phyloP scores from a whole-genome alignment of 2,113 vertebrate genomes.

The Scomber colias region DNA sequence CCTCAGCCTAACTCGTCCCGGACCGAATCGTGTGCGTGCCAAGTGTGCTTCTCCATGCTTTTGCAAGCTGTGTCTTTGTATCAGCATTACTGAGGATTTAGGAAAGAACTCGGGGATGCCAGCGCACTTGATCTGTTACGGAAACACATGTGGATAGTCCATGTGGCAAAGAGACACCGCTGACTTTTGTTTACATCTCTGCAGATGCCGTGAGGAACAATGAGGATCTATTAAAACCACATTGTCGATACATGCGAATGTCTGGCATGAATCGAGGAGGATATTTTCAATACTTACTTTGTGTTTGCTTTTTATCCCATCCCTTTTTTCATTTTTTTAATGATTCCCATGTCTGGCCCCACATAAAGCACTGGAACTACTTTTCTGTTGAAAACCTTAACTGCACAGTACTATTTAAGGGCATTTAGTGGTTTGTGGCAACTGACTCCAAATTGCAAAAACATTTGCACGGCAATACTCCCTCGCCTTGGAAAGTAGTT shows the following conservation, averaged over 20 bases:
- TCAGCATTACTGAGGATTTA: conserved; percentile 55
- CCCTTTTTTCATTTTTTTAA: conserved; percentile 46
- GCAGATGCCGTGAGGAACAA: conserved; percentile 70
- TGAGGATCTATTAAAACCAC: conserved; percentile 73
- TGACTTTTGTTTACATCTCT: conserved; percentile 74
- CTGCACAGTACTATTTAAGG: conserved; percentile 83
- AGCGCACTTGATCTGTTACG: conserved; percentile 59
- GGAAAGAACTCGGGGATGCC: conserved; percentile 47
- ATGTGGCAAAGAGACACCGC: conserved; percentile 64
- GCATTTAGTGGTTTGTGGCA: conserved; percentile 83
- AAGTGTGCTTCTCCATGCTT: conserved; percentile 47
- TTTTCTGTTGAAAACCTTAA: conserved; percentile 79
- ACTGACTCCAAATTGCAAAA: conserved; percentile 83
- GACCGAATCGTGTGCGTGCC: conserved; percentile 28
- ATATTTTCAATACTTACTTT: conserved; percentile 75
- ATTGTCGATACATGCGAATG: conserved; percentile 72
- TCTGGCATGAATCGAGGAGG: conserved; percentile 60
- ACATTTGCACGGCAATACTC: conserved; percentile 82
- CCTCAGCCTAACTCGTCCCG: conserved; percentile 10
- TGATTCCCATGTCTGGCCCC: conserved; percentile 67
- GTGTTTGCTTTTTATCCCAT: conserved; percentile 59
- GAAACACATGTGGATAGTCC: conserved; percentile 71
- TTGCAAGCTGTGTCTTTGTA: conserved; percentile 57
- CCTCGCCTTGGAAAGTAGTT: conserved; percentile 76
- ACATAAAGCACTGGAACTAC: conserved; percentile 73